phyloP scores from a whole-genome alignment of 2,113 vertebrate species.

The Scolopax mira region DNA sequence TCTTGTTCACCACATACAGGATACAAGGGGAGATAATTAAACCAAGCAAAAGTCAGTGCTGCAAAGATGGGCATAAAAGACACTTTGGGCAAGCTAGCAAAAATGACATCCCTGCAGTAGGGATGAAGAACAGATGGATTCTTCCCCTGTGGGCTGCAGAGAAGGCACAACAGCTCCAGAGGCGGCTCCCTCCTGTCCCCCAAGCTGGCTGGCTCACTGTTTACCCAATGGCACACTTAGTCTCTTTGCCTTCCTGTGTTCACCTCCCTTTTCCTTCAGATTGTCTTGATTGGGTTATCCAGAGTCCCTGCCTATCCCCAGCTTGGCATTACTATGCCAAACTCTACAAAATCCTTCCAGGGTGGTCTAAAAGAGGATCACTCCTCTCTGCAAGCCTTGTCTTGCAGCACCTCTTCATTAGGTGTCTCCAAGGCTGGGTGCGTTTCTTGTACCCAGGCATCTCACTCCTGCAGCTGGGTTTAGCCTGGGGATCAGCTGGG shows the following conservation, averaged over 20 bases:
- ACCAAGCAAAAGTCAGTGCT: neutral
- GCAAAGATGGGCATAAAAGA: neutral
- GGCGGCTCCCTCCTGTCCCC: neutral
- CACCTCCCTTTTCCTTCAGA: neutral
- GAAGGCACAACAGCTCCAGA: neutral
- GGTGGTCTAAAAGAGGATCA: neutral
- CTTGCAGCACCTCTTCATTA: neutral
- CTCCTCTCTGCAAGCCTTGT: slow-evolving; percentile 33
- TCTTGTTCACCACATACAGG: neutral
- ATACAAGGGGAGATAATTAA: neutral
- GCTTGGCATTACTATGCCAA: neutral
- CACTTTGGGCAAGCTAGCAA: neutral
- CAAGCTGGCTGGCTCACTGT: neutral
- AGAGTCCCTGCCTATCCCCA: neutral
- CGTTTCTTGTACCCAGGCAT: neutral
- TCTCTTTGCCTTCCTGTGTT: neutral
- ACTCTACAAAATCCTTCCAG: neutral
- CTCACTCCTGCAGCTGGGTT: neutral
- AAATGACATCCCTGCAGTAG: neutral
- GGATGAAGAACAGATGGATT: neutral
- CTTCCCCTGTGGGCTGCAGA: neutral
- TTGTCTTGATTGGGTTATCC: neutral
- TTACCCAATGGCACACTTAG: neutral
- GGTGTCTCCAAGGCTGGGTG: neutral
- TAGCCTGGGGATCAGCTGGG: neutral